phyloP scores from a whole-genome alignment of 2,797 vertebrate genomes.

The Typhlichthys subterraneus region DNA sequence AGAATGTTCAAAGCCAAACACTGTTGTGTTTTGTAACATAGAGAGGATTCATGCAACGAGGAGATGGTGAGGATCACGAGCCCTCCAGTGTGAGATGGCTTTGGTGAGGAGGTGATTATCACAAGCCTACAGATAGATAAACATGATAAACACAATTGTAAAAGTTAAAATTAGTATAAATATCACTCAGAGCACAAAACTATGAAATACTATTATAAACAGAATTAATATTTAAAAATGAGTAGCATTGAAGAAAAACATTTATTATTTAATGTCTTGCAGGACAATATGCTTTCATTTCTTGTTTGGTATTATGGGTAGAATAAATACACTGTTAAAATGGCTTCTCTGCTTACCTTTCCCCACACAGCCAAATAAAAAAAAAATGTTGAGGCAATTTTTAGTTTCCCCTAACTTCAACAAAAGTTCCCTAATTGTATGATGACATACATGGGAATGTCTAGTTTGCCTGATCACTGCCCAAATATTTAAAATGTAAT shows the following conservation, averaged over 20 bases:
- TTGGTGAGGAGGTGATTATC: constrained; percentile 66
- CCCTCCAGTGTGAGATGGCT: constrained; percentile 56
- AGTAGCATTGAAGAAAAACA: constrained; percentile 11
- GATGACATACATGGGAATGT: no score
- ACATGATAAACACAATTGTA: constrained; percentile 53
- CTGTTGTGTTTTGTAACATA: constrained; percentile 39
- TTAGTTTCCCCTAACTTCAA: no score
- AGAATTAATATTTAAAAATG: constrained; percentile 50
- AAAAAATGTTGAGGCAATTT: no score
- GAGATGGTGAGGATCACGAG: constrained; percentile 51
- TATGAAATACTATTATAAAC: constrained; percentile 56
- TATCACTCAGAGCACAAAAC: constrained; percentile 55
- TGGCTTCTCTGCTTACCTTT: constrained; percentile 9
- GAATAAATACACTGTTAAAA: constrained; percentile 4
- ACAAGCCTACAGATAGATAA: constrained; percentile 66
- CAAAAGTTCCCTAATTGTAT: no score
- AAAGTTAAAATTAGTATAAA: constrained; percentile 64
- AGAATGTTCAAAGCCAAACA: constrained; percentile 32
- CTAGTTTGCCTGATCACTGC: no score
- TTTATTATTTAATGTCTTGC: constrained; percentile 18
- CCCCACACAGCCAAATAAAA: background rate
- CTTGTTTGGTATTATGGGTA: constrained; percentile 14
- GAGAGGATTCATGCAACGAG: no score
- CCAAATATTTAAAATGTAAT: no score
- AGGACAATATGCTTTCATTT: constrained; percentile 35